A percentile compares a stretch with the other conserved stretches of the same genome.
These are phyloP conservation scores for Bilobella aurantiaca DNA, from an alignment of 1,140 invertebrate genomes.

Conservation along the genomic window DNA sequence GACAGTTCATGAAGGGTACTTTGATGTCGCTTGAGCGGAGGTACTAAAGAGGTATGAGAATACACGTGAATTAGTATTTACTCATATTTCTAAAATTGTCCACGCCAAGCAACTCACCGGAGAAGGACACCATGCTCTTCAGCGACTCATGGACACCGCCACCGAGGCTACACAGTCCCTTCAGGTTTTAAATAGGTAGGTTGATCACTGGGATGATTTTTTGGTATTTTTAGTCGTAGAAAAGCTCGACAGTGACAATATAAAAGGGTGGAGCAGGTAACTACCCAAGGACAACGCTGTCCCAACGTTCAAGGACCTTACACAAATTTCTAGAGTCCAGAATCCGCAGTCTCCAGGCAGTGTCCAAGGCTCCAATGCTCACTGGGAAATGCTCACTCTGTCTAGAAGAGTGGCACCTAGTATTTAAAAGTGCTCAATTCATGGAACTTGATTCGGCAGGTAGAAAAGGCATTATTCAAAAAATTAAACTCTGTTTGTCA, in stretches of 20 bases:
- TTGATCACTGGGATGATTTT: neutral
- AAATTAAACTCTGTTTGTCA: neutral
- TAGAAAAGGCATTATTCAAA: neutral
- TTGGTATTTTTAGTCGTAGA: constrained; percentile 3
- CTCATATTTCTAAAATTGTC: neutral
- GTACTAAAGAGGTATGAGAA: no score
- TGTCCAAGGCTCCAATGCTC: no score
- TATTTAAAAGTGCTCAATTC: neutral
- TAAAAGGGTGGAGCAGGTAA: neutral
- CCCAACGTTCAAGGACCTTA: neutral
- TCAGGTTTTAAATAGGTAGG: neutral
- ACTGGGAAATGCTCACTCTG: neutral
- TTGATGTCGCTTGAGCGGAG: no score
- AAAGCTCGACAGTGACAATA: no score
- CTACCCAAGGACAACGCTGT: neutral
- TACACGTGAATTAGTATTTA: neutral
- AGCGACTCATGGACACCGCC: neutral
- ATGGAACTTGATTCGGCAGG: no score
- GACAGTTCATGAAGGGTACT: no score
- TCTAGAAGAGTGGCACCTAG: neutral
- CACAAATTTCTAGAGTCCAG: neutral
- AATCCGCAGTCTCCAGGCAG: neutral
- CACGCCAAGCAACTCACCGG: neutral
- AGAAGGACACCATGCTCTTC: neutral
- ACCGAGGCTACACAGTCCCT: neutral